Evolutionary conservation across 2,888 invertebrate genomes (phyloP).

Genomic region (Notocelia uddmanniana): DNA sequence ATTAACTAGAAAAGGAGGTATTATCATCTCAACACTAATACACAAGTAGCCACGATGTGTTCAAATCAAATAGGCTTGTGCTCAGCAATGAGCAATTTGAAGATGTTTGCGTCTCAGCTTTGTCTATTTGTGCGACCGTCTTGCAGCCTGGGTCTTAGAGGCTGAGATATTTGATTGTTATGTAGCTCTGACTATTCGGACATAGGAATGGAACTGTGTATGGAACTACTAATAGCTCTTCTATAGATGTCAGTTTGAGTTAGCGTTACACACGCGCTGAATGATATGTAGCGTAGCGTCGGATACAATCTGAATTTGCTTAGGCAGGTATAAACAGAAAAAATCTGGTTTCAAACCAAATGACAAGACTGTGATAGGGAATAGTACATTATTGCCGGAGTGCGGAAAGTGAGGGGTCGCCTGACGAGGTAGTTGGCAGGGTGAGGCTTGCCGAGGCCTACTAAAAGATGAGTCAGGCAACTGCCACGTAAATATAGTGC

Average conservation of each 20-base stretch:
- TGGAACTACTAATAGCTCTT: not conserved
- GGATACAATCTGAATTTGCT: no score
- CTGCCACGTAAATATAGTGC: no score
- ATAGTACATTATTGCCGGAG: no score
- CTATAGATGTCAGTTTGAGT: not conserved
- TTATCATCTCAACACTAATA: conserved; percentile 60
- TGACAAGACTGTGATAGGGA: no score
- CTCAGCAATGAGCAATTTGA: conserved; percentile 81
- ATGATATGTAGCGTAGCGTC: no score
- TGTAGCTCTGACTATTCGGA: conserved; percentile 12
- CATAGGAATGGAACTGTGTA: not conserved
- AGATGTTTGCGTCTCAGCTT: conserved; percentile 73
- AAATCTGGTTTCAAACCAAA: no score
- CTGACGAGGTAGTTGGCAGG: no score
- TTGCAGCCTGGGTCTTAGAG: conserved; percentile 28
- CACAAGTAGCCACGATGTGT: conserved; percentile 65
- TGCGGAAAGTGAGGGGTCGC: no score
- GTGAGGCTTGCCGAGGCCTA: no score
- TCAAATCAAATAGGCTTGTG: conserved; percentile 80
- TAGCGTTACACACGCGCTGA: no score
- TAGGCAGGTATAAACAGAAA: no score
- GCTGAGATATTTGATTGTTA: conserved; percentile 36
- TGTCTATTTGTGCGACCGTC: conserved; percentile 53
- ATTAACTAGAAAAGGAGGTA: conserved; percentile 46
- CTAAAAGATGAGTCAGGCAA: no score